Base-by-base conservation (phyloP, 2,888 invertebrate genomes). In the Drosophila cracens region DNA sequence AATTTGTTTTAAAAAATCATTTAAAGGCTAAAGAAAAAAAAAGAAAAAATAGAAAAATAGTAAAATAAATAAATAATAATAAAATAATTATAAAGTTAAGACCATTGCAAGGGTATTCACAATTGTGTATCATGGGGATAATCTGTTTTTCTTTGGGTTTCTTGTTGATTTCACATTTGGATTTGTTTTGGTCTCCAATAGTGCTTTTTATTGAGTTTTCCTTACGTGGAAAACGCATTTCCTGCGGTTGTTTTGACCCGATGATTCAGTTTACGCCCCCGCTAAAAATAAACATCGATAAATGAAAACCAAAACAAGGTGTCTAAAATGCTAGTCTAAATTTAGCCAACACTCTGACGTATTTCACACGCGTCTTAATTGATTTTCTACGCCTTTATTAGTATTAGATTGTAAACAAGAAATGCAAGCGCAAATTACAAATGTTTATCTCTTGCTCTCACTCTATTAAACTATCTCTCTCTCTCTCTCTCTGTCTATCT, bases 401-500 rank as follows among this genome's bases (percentile, higher is more conserved):
- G 76, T 71, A 82, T 87, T 87, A 80, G 83, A 83, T 86, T 81
- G 82, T 89, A 90, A 87, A 89, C 90, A 87, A 80, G 58, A 21
- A 58, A 62, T 68, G 40, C 61, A 57, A 52, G 36, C 60, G 36
- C 25, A 69, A 73, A 63, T 68, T 67, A 71, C 67, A 80, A 70
- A 68, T 82, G 74, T 81, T 85, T 82, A 87, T 57, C 36, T 43
- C 31, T 57, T n/a, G 48, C 25, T 25, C 46, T 25, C 46, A 16
- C 46, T 46, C 8, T 8, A 4, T 16, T 1, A 56, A 27, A 46
- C 52, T 58, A n/a, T 46, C 52, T 54, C 54, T 59, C 43, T 65
- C 61, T 57, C 1, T 72, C 49, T 58, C 13, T 29, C 5, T n/a
- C 3, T 27, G 54, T 57, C 34, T 63, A 29, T 49, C 25, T 48